phyloP scores from a whole-genome alignment of 2,797 vertebrate species.

The Clamator glandarius region DNA sequence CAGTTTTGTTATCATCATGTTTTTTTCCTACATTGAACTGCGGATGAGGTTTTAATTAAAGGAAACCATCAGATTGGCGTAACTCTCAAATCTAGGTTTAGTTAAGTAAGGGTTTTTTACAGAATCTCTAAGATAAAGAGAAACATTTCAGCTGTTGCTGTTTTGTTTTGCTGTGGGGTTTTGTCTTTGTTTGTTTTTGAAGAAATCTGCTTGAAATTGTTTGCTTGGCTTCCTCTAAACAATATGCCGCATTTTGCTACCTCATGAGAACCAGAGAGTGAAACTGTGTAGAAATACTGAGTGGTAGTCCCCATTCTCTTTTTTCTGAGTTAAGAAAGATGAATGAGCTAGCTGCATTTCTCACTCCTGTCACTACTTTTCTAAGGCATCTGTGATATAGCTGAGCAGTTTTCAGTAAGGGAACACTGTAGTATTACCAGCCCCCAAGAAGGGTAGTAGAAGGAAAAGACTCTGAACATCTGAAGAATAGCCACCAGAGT shows the following conservation, averaged over 20 bases:
- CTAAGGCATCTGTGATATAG: background rate
- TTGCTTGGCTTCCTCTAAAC: constrained; percentile 29
- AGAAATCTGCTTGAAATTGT: constrained; percentile 20
- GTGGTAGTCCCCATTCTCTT: constrained; percentile 38
- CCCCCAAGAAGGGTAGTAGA: background rate
- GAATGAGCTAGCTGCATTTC: constrained; percentile 17
- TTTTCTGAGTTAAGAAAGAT: constrained; percentile 33
- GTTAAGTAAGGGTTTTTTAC: background rate
- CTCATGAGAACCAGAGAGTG: constrained; percentile 27
- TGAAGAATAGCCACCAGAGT: background rate
- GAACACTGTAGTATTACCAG: background rate
- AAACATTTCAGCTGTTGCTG: background rate
- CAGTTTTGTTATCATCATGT: background rate
- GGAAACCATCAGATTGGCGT: background rate
- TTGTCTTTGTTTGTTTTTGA: background rate
- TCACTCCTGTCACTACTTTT: background rate
- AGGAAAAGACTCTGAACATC: background rate
- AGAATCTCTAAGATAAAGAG: background rate
- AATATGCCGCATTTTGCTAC: constrained; percentile 6
- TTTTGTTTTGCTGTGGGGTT: background rate
- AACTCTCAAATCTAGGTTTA: constrained; percentile 13
- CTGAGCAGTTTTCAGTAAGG: background rate
- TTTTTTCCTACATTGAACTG: constrained; percentile 2
- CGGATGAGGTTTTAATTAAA: constrained; percentile 66
- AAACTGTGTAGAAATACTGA: constrained; percentile 22